phyloP scores from a whole-genome alignment of 2,888 invertebrate genomes.

The Dione juno region DNA sequence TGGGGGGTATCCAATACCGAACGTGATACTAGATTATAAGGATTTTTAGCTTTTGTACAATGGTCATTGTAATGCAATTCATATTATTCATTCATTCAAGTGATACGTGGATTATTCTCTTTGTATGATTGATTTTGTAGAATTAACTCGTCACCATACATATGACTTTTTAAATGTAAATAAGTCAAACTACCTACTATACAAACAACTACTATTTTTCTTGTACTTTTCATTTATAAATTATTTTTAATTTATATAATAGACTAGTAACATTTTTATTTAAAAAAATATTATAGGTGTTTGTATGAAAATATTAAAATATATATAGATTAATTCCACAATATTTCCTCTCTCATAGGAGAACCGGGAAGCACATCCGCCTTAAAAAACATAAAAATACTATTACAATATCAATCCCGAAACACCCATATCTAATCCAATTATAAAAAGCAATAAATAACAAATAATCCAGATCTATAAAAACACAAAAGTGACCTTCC shows the following conservation, averaged over 20 bases:
- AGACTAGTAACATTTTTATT: too few relatives aligned
- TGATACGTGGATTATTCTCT: conserved; percentile 10
- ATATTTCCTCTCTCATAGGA: conserved; percentile 19
- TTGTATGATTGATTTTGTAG: conserved; percentile 2
- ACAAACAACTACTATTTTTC: too few relatives aligned
- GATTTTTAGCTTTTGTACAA: conserved; percentile 22
- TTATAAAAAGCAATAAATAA: conserved; percentile 59
- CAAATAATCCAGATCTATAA: conserved; percentile 68
- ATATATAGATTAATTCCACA: conserved; percentile 1
- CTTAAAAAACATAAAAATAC: conserved; percentile 59
- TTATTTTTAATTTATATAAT: too few relatives aligned
- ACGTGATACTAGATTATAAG: conserved; percentile 35
- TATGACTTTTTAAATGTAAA: conserved; percentile 2
- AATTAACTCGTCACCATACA: not conserved
- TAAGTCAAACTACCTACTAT: not conserved
- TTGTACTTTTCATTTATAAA: too few relatives aligned
- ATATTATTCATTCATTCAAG: not conserved
- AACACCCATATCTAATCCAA: conserved; percentile 70
- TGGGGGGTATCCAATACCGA: conserved; percentile 50
- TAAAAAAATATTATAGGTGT: not conserved
- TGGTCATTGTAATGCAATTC: conserved; percentile 22
- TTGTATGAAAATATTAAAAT: too few relatives aligned
- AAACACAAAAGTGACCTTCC: conserved; percentile 77
- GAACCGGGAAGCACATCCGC: conserved; percentile 65
- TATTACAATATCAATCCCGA: conserved; percentile 67